Evolutionary conservation across 2,888 invertebrate genomes (phyloP).

Genomic region (Synergus umbraculus): DNA sequence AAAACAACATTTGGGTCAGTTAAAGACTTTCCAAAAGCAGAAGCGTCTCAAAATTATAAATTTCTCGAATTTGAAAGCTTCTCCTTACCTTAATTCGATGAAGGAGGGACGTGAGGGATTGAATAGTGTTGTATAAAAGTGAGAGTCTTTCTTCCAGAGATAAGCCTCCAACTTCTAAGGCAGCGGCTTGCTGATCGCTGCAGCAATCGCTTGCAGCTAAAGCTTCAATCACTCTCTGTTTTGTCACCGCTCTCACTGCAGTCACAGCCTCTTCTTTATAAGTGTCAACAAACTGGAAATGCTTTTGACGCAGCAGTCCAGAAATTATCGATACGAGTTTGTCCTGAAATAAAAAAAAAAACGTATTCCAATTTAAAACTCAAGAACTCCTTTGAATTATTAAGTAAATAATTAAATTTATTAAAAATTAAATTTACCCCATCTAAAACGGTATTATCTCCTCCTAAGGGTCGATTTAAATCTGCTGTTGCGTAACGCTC

Average conservation of each 20-base stretch:
- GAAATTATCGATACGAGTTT: slow-evolving; percentile 92
- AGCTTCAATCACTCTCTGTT: slow-evolving; percentile 91
- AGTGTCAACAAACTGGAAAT: slow-evolving; percentile 91
- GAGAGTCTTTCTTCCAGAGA: slow-evolving; percentile 79
- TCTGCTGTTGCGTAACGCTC: slow-evolving; percentile 94
- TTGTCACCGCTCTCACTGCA: slow-evolving; percentile 91
- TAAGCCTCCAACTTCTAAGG: slow-evolving; percentile 73
- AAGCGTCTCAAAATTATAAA: neutral
- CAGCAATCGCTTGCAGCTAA: slow-evolving; percentile 80
- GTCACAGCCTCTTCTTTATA: slow-evolving; percentile 94
- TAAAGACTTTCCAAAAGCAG: neutral
- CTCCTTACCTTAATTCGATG: slow-evolving; percentile 79
- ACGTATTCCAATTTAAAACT: slow-evolving; percentile 12
- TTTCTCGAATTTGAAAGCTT: neutral
- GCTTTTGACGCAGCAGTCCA: slow-evolving; percentile 91
- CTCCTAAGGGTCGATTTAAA: slow-evolving; percentile 88
- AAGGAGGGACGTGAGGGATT: slow-evolving; percentile 79
- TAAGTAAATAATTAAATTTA: slow-evolving; percentile 28
- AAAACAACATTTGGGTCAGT: neutral
- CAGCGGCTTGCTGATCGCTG: slow-evolving; percentile 80
- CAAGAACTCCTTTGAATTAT: neutral
- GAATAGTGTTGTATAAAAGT: slow-evolving; percentile 79
- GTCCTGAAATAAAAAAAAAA: slow-evolving; percentile 80
- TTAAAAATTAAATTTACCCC: slow-evolving; percentile 71
- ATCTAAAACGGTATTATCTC: slow-evolving; percentile 83